These are phyloP conservation scores for Salmo trutta DNA, from an alignment of 2,797 vertebrate species.

Conservation along the genomic window DNA sequence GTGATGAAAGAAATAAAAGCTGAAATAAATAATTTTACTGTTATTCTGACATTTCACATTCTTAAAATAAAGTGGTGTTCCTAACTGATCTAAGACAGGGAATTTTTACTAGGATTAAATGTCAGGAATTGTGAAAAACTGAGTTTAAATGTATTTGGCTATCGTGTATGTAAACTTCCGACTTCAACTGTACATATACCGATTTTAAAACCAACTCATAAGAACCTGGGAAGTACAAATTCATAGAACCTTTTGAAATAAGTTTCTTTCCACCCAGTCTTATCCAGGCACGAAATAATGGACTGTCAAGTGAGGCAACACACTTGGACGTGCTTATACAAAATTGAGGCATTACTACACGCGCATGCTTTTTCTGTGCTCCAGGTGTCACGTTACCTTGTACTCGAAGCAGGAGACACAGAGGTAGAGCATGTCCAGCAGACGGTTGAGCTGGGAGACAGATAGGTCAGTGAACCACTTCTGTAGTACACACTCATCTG, in stretches of 20 bases:
- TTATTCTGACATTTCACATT: no score
- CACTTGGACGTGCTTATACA: not conserved
- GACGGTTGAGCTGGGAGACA: conserved; percentile 93
- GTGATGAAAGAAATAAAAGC: no score
- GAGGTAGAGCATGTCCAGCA: conserved; percentile 95
- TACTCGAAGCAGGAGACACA: conserved; percentile 99
- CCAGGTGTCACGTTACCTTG: conserved; percentile 78
- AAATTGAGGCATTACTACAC: not conserved
- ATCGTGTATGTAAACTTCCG: no score
- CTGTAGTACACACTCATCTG: conserved; percentile 92
- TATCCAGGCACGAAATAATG: not conserved
- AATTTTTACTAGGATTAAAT: no score
- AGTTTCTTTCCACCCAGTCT: not conserved
- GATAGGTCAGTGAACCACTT: conserved; percentile 99
- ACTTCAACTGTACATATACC: no score
- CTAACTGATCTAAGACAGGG: no score
- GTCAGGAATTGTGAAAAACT: no score
- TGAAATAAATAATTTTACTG: no score
- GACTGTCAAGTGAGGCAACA: not conserved
- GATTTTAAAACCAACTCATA: no score
- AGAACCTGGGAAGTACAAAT: not conserved
- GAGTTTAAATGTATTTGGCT: no score
- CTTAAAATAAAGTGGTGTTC: no score
- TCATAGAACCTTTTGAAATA: not conserved
- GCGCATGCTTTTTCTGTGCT: not conserved